Conservation (phyloP, 2,888 invertebrate genomes). For the Chymomyza caudatula region DNA sequence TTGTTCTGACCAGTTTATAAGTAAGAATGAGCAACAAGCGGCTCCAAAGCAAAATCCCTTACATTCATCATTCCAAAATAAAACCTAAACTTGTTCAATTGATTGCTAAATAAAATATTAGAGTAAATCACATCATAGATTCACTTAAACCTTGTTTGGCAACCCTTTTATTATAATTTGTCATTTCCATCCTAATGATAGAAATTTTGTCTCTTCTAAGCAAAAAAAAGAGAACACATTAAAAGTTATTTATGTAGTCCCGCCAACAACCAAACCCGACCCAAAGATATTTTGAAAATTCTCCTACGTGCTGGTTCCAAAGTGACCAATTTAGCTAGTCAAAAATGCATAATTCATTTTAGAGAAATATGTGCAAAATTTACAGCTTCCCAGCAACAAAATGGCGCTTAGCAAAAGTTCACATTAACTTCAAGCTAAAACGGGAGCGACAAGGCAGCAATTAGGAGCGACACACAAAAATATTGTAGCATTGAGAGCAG, state of each 20-base stretch:
- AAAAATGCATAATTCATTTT: conserved; percentile 1
- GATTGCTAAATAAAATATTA: too few relatives aligned
- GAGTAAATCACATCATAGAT: too few relatives aligned
- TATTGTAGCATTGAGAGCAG: not conserved
- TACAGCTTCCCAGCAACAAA: too few relatives aligned
- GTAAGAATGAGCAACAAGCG: too few relatives aligned
- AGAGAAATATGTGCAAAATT: too few relatives aligned
- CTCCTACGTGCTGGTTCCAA: not conserved
- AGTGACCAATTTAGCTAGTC: not conserved
- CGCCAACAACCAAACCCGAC: not conserved
- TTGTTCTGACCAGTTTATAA: too few relatives aligned
- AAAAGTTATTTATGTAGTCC: not conserved
- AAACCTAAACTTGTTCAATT: too few relatives aligned
- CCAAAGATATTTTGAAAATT: not conserved
- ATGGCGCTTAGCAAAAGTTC: conserved; percentile 35
- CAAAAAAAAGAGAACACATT: not conserved
- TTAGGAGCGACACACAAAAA: not conserved
- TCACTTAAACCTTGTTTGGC: too few relatives aligned
- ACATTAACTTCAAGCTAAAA: conserved; percentile 32
- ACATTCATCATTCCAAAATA: too few relatives aligned
- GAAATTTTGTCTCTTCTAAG: not conserved
- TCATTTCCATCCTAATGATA: not conserved
- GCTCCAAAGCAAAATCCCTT: too few relatives aligned
- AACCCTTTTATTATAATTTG: not conserved
- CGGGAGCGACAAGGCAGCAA: not conserved